Conservation (phyloP, 2,797 vertebrate genomes). For the Enteromius trimaculatus region DNA sequence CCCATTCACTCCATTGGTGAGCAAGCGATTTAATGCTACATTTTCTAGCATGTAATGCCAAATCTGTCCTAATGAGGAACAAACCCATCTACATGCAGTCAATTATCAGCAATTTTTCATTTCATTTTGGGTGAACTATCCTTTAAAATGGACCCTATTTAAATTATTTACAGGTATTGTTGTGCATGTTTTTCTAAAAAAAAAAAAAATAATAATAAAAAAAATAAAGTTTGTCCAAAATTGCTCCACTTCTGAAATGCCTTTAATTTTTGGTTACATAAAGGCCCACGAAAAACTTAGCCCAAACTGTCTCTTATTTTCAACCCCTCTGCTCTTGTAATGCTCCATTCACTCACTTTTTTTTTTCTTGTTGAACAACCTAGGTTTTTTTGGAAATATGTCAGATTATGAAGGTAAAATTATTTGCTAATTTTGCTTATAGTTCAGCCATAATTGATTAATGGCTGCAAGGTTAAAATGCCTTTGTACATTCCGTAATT, state of each 20-base stretch:
- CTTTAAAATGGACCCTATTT: not conserved
- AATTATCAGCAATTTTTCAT: not conserved
- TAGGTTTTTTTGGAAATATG: not conserved
- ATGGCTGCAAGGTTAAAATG: not conserved
- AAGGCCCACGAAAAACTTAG: too few relatives aligned
- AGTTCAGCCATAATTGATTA: not conserved
- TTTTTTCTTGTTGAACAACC: not conserved
- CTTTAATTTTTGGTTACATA: too few relatives aligned
- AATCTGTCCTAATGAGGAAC: not conserved
- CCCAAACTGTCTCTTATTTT: too few relatives aligned
- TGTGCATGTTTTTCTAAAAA: too few relatives aligned
- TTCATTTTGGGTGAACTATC: not conserved
- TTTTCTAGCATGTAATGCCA: not conserved
- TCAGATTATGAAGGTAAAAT: not conserved
- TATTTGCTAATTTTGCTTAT: not conserved
- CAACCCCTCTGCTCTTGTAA: too few relatives aligned
- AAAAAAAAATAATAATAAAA: too few relatives aligned
- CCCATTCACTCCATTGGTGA: not conserved
- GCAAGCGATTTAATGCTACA: not conserved
- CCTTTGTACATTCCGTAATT: not conserved
- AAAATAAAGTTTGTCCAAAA: too few relatives aligned
- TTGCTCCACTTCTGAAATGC: too few relatives aligned
- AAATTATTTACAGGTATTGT: too few relatives aligned
- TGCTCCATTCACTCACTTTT: not conserved
- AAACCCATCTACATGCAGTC: not conserved